These are phyloP conservation scores for Corythaeola cristata DNA, from an alignment of 2,113 vertebrate species.

Conservation along the genomic window DNA sequence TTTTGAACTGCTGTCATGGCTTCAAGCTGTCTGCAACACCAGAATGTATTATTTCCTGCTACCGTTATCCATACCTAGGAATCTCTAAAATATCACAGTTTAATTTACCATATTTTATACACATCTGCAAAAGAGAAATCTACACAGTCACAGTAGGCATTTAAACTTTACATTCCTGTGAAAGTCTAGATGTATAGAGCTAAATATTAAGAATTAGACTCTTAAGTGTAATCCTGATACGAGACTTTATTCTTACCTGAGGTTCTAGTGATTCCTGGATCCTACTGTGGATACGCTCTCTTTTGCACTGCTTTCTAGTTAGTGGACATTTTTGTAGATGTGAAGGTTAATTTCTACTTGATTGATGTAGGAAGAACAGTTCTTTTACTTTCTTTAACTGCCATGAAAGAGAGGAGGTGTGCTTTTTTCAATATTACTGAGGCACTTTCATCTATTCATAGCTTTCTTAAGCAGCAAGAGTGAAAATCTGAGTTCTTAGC, in stretches of 20 bases:
- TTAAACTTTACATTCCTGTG: neutral
- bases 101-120: neutral
- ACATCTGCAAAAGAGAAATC: neutral
- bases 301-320: neutral
- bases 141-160: neutral
- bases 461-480: neutral
- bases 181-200: neutral
- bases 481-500: neutral
- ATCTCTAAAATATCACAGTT: neutral
- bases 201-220: neutral
- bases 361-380: neutral
- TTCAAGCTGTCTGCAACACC: neutral
- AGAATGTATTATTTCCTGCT: neutral
- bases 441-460: neutral
- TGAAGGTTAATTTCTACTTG: neutral
- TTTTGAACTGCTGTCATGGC: neutral
- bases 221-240: neutral
- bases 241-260: neutral
- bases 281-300: neutral
- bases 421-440: neutral
- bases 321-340: neutral
- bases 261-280: neutral
- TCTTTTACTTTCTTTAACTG: neutral
- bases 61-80: neutral
- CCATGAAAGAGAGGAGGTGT: neutral